These are phyloP conservation scores for Gymnogyps californianus DNA, from an alignment of 2,113 vertebrate species.

Conservation along the genomic window DNA sequence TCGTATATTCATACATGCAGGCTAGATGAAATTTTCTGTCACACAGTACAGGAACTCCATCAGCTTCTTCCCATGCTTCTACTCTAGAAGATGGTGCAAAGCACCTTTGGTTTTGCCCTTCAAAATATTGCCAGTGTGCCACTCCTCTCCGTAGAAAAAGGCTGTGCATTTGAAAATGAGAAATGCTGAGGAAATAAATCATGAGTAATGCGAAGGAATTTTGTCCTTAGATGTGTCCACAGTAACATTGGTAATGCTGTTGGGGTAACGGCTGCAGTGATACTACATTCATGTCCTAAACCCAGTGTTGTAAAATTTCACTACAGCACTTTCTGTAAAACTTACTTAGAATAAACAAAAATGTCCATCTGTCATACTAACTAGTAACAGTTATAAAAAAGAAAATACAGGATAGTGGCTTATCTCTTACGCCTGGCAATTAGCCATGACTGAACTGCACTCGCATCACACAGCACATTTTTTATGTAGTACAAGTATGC, in stretches of 20 bases:
- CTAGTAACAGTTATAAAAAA: neutral
- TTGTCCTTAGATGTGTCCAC: neutral
- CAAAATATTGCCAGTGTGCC: neutral
- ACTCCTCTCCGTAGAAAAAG: neutral
- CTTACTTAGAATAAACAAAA: neutral
- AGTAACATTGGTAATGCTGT: neutral
- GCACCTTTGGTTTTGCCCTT: neutral
- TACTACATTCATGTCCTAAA: neutral
- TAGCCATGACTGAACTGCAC: neutral
- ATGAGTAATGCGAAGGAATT: neutral
- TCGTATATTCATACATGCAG: accelerated
- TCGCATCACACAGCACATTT: neutral
- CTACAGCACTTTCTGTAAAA: neutral
- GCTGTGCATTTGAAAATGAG: neutral
- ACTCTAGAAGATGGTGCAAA: neutral
- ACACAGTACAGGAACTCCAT: neutral
- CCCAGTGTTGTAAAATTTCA: neutral
- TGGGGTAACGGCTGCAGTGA: neutral
- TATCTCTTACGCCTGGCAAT: neutral
- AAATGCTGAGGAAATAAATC: neutral
- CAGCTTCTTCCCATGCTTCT: neutral
- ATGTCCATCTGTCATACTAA: neutral
- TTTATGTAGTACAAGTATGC: neutral
- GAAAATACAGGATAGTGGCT: neutral
- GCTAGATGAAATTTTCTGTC: neutral